These are phyloP conservation scores for Rhodeus uyekii DNA, from an alignment of 2,797 vertebrate genomes.

Conservation along the genomic window DNA sequence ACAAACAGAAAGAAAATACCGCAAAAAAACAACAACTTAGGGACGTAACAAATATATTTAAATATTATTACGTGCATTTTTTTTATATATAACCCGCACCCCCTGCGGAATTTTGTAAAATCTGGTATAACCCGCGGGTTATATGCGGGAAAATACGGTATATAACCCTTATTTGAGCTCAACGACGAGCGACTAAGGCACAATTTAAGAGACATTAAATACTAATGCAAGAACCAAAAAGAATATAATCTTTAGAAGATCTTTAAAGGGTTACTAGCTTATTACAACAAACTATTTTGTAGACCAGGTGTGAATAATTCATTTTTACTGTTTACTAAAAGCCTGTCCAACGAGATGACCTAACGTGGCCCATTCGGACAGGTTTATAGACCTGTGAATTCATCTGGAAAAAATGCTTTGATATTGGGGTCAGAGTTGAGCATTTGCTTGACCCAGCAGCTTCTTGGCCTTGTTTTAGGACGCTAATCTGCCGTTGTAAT, in stretches of 20 bases:
- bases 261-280: background rate
- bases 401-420: background rate
- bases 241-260: conserved; percentile 44
- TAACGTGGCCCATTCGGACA: background rate
- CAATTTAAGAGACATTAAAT: conserved; percentile 57
- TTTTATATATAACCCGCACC: no score
- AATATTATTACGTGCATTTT: no score
- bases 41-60: no score
- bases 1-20: no score
- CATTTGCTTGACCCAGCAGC: conserved; percentile 27
- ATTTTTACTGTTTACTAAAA: background rate
- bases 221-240: conserved; percentile 49
- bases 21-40: no score
- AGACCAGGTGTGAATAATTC: background rate
- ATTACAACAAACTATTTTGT: background rate
- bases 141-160: no score
- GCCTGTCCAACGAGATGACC: background rate
- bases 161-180: no score
- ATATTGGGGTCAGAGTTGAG: conserved; percentile 14
- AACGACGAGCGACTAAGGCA: conserved; percentile 52
- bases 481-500: conserved; percentile 57
- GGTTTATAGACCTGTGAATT: background rate
- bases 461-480: conserved; percentile 48
- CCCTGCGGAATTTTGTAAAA: no score
- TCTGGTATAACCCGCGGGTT: no score